These are phyloP conservation scores for Catocala sponsa DNA, from an alignment of 2,888 invertebrate genomes.

Conservation along the genomic window DNA sequence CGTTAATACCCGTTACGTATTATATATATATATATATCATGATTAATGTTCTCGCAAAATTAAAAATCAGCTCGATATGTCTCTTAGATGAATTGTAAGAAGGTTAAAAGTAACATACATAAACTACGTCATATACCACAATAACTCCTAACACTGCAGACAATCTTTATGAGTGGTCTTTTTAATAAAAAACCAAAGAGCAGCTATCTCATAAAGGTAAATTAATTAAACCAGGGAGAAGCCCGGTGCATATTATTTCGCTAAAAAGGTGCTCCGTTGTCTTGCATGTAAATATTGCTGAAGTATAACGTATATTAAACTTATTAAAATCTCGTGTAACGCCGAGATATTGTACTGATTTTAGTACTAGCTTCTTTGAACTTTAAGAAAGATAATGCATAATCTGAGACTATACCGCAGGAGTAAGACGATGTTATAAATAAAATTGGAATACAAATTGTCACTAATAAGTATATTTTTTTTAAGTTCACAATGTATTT, in stretches of 20 bases:
- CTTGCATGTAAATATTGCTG: conserved; percentile 50
- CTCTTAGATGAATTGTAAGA: conserved; percentile 1
- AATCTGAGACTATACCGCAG: too few relatives aligned
- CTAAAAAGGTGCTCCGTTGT: conserved; percentile 41
- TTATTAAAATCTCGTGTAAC: conserved; percentile 41
- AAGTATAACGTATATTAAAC: conserved; percentile 44
- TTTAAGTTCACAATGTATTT: too few relatives aligned
- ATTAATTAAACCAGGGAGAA: conserved; percentile 47
- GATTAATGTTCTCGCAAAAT: too few relatives aligned
- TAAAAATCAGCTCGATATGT: not conserved
- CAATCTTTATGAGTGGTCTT: conserved; percentile 27
- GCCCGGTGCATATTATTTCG: conserved; percentile 48
- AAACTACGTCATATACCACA: conserved; percentile 1
- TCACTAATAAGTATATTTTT: too few relatives aligned
- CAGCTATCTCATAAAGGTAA: conserved; percentile 46
- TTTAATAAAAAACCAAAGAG: conserved; percentile 44
- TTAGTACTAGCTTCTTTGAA: conserved; percentile 6
- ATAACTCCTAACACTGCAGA: conserved; percentile 13
- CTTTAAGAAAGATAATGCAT: too few relatives aligned
- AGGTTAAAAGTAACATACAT: not conserved
- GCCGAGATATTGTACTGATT: conserved; percentile 26
- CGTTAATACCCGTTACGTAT: too few relatives aligned
- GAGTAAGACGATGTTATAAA: too few relatives aligned
- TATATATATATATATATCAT: too few relatives aligned
- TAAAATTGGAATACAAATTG: too few relatives aligned